These are phyloP conservation scores for Apodemia duryi DNA, from an alignment of 2,888 invertebrate genomes.

Conservation along the genomic window DNA sequence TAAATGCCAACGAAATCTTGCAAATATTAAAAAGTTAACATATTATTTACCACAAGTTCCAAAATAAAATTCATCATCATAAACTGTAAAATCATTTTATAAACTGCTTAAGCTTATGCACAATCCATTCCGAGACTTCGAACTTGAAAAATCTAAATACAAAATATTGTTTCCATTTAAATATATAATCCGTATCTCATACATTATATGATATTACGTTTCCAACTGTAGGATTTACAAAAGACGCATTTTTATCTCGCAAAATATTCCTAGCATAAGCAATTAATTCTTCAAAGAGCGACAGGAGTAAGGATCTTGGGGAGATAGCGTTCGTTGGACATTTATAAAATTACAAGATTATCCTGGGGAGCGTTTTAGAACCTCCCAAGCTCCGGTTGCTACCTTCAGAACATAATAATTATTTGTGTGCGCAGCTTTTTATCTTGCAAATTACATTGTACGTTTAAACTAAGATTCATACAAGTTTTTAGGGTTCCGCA, in stretches of 20 bases:
- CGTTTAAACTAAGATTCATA: too few species aligned
- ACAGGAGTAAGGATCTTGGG: constrained; percentile 20
- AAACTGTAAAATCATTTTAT: too few species aligned
- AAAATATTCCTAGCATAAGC: constrained; percentile 20
- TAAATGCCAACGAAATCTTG: too few species aligned
- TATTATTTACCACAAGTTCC: too few species aligned
- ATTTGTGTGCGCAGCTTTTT: constrained; percentile 24
- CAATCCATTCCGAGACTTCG: too few species aligned
- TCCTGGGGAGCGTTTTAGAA: constrained; percentile 23
- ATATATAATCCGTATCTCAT: constrained; percentile 5
- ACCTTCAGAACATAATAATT: constrained; percentile 26
- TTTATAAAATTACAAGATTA: constrained; percentile 46
- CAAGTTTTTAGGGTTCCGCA: too few species aligned
- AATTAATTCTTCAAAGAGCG: constrained; percentile 22
- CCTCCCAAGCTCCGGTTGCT: constrained; percentile 20
- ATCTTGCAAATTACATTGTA: constrained; percentile 17
- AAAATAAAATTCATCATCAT: too few species aligned
- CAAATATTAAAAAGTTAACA: too few species aligned
- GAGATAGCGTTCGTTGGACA: constrained; percentile 40
- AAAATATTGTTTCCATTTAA: neutral
- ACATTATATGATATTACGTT: constrained; percentile 3
- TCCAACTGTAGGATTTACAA: neutral
- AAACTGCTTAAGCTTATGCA: too few species aligned
- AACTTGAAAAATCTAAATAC: neutral
- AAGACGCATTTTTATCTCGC: constrained; percentile 17